Evolutionary conservation across 2,113 vertebrate genomes (phyloP).

Genomic region (Rutilus rutilus): DNA sequence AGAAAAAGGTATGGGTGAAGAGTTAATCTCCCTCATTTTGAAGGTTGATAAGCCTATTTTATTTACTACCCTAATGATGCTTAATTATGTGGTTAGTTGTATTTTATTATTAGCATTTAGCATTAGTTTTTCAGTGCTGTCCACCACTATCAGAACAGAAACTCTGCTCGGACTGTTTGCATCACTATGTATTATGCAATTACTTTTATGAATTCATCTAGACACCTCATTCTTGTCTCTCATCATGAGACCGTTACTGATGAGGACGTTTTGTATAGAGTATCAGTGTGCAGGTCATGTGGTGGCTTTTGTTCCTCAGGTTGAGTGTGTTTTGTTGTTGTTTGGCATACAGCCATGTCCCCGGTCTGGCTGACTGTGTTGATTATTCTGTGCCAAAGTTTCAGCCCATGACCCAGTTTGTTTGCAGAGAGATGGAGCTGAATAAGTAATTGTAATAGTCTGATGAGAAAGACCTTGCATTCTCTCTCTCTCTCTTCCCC

Average conservation of each 20-base stretch:
- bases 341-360: neutral
- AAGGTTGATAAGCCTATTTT: neutral
- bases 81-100: neutral
- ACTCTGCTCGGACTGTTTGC: neutral
- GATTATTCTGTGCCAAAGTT: slow-evolving; percentile 27
- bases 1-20: neutral
- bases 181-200: neutral
- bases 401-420: neutral
- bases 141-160: neutral
- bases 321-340: slow-evolving; percentile 23
- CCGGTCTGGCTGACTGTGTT: neutral
- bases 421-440: neutral
- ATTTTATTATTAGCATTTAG: neutral
- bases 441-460: slow-evolving; percentile 4
- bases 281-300: neutral
- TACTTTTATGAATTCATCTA: neutral
- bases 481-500: neutral
- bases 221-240: neutral
- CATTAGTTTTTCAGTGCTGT: neutral
- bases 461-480: neutral
- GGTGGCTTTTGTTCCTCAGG: neutral
- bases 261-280: neutral
- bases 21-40: neutral
- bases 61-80: neutral
- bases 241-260: neutral